These are phyloP conservation scores for Listrodromus nycthemerus DNA, from an alignment of 2,888 invertebrate species.

Conservation along the genomic window DNA sequence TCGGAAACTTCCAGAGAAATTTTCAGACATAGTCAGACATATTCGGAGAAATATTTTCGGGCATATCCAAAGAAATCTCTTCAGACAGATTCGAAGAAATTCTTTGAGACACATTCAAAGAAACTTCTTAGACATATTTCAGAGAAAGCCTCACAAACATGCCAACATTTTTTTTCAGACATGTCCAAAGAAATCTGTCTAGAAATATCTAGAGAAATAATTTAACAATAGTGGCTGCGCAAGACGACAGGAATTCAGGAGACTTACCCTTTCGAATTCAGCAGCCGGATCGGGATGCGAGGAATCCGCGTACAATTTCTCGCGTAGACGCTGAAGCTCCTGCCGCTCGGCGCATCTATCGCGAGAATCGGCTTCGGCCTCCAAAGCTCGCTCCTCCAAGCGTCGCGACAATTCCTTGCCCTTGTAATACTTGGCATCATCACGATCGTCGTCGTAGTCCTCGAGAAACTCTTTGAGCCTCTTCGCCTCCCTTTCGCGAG, in stretches of 20 bases:
- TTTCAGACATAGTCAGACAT: too few species aligned
- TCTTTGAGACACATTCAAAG: too few species aligned
- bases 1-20: too few species aligned
- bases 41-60: too few species aligned
- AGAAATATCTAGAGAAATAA: too few species aligned
- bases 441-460: slow-evolving; percentile 99
- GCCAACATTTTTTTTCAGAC: too few species aligned
- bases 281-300: slow-evolving; percentile 88
- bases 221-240: background rate
- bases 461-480: slow-evolving; percentile 98
- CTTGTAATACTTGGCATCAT: slow-evolving; percentile 98
- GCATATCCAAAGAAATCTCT: too few species aligned
- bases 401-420: slow-evolving; percentile 95
- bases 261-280: slow-evolving; percentile 88
- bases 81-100: too few species aligned
- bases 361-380: slow-evolving; percentile 95
- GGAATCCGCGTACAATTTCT: slow-evolving; percentile 89
- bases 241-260: background rate
- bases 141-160: too few species aligned
- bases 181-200: too few species aligned
- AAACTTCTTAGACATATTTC: background rate
- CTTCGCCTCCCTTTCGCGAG: slow-evolving; percentile 96
- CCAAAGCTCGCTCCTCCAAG: slow-evolving; percentile 96
- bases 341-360: slow-evolving; percentile 93
- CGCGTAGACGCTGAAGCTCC: slow-evolving; percentile 87